Percentiles rank a stretch among this genome's conserved stretches.
phyloP scores from a whole-genome alignment of 2,888 invertebrate genomes.

The Nemotelus nigrinus region DNA sequence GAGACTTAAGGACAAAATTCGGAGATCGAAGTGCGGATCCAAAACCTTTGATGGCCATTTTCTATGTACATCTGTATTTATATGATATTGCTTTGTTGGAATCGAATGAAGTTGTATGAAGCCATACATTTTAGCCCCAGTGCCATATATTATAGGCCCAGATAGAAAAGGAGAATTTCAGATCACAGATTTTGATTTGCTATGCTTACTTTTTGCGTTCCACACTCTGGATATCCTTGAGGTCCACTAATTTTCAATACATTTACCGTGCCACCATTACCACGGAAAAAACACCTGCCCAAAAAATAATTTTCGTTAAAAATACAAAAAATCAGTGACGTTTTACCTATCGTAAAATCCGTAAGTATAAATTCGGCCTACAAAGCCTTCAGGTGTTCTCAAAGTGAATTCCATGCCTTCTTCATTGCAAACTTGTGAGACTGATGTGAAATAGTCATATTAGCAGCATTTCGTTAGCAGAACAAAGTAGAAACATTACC shows the following conservation, averaged over 20 bases:
- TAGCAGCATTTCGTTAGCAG: background rate
- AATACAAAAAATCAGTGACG: background rate
- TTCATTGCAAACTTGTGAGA: conserved; percentile 90
- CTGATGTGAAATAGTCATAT: conserved; percentile 65
- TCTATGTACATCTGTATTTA: no score
- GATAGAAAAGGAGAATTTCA: no score
- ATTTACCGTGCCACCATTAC: conserved; percentile 86
- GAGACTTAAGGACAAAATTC: no score
- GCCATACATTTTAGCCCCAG: no score
- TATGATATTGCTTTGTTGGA: no score
- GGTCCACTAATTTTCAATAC: conserved; percentile 87
- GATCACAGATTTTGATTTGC: no score
- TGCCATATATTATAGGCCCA: no score
- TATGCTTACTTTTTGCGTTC: conserved; percentile 78
- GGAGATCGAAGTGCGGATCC: no score
- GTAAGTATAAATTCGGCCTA: conserved; percentile 90
- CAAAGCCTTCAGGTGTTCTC: conserved; percentile 87
- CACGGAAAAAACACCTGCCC: conserved; percentile 84
- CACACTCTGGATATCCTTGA: conserved; percentile 93
- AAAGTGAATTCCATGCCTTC: conserved; percentile 95
- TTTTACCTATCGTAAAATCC: conserved; percentile 81
- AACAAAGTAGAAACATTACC: conserved; percentile 67
- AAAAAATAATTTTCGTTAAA: background rate
- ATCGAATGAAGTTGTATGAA: no score
- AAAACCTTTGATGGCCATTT: no score